phyloP scores from a whole-genome alignment of 2,888 invertebrate genomes.

The Volucella bombylans region DNA sequence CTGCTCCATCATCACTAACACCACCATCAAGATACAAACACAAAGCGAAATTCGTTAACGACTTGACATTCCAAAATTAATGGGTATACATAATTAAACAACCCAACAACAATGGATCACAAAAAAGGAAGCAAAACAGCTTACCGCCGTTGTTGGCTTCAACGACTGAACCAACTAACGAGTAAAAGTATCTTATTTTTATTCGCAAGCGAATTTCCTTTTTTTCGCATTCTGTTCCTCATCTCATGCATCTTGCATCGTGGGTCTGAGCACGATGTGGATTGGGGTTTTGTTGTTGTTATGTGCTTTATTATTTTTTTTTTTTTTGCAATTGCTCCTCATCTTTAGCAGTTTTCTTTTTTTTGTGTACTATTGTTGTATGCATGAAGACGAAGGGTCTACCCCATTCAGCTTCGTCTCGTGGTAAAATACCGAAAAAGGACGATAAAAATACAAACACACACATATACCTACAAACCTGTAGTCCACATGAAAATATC shows the following conservation, averaged over 20 bases:
- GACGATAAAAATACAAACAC: slow-evolving; percentile 49
- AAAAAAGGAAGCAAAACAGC: slow-evolving; percentile 65
- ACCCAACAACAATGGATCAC: slow-evolving; percentile 75
- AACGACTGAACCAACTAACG: slow-evolving; percentile 63
- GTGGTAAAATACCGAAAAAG: slow-evolving; percentile 62
- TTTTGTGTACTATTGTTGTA: slow-evolving; percentile 64
- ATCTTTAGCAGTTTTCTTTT: slow-evolving; percentile 38
- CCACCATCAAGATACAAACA: slow-evolving; percentile 33
- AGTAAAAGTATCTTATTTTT: slow-evolving; percentile 74
- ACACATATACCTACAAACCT: slow-evolving; percentile 7
- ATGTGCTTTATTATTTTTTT: slow-evolving; percentile 6
- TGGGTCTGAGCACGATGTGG: slow-evolving; percentile 67
- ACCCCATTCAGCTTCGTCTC: slow-evolving; percentile 50
- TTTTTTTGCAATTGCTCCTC: slow-evolving; percentile 20
- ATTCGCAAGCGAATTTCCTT: slow-evolving; percentile 63
- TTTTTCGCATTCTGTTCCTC: slow-evolving; percentile 34
- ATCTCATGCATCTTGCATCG: slow-evolving; percentile 73
- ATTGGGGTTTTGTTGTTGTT: slow-evolving; percentile 43
- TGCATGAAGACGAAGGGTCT: slow-evolving; percentile 56
- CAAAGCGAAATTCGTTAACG: slow-evolving; percentile 74
- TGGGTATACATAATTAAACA: slow-evolving; percentile 82
- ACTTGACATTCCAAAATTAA: slow-evolving; percentile 82
- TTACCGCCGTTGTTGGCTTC: slow-evolving; percentile 33
- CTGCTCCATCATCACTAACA: slow-evolving; percentile 46
- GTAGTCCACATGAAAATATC: slow-evolving; percentile 7